Percentiles rank a stretch among this genome's conserved stretches.
phyloP scores from a whole-genome alignment of 2,113 vertebrate genomes.

The Drymodes brunneopygia region DNA sequence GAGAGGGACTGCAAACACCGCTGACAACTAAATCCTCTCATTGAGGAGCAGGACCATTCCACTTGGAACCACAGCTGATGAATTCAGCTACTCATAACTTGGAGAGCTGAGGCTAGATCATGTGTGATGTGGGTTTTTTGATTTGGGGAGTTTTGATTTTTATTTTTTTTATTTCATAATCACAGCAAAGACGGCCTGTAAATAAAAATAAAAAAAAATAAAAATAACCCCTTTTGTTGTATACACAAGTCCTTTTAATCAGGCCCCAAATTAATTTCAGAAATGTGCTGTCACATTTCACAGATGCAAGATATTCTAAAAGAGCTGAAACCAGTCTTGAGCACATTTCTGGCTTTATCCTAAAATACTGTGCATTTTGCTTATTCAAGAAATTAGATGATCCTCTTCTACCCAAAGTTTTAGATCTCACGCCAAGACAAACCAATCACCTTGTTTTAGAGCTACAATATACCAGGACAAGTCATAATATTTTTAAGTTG shows the following conservation, averaged over 20 bases:
- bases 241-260: neutral
- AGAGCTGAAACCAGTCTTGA: neutral
- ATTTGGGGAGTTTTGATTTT: accelerated
- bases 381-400: neutral
- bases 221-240: neutral
- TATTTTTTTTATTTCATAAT: neutral
- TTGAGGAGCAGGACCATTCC: neutral
- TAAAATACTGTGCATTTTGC: neutral
- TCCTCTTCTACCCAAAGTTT: neutral
- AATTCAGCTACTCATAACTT: neutral
- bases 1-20: neutral
- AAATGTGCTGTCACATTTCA: neutral
- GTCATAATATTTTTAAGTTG: neutral
- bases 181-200: neutral
- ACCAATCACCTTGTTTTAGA: neutral
- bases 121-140: neutral
- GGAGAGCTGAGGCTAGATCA: neutral
- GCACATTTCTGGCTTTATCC: neutral
- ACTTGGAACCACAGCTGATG: neutral
- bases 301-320: neutral
- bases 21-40: neutral
- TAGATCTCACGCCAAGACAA: neutral
- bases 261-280: neutral
- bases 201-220: neutral
- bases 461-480: neutral